Evolutionary conservation across 2,888 invertebrate genomes (phyloP).

Genomic region (Dynastes hyllus): DNA sequence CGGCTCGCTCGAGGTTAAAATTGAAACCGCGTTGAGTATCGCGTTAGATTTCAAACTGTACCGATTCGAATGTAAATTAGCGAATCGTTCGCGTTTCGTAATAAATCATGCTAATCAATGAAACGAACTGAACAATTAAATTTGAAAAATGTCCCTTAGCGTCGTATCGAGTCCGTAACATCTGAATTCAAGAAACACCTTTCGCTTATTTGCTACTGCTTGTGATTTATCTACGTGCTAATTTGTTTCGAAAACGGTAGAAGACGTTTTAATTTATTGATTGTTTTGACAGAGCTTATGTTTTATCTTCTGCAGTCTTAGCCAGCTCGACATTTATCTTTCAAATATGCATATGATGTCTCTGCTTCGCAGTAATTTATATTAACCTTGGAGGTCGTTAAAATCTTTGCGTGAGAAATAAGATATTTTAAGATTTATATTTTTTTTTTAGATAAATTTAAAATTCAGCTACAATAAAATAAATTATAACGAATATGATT

Average conservation of each 20-base stretch:
- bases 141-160: background rate
- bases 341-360: too few relatives aligned
- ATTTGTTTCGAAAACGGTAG: slow-evolving; percentile 1
- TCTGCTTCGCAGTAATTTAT: too few relatives aligned
- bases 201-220: background rate
- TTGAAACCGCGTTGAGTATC: background rate
- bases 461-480: too few relatives aligned
- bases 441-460: too few relatives aligned
- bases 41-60: background rate
- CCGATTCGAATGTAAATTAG: background rate
- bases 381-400: too few relatives aligned
- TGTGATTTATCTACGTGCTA: background rate
- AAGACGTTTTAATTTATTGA: slow-evolving; percentile 5
- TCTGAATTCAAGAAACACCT: background rate
- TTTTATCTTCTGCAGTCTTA: too few relatives aligned
- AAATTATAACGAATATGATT: too few relatives aligned
- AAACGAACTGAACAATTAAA: background rate
- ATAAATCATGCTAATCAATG: slow-evolving; percentile 1
- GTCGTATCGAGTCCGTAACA: background rate
- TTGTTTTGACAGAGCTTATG: too few relatives aligned
- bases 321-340: too few relatives aligned
- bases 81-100: background rate
- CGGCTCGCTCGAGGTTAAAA: slow-evolving; percentile 1
- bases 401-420: too few relatives aligned
- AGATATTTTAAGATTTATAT: too few relatives aligned